Evolutionary conservation across 2,797 vertebrate species (phyloP), one percentile per base, ranked within the genome.

Genomic region (Dendrocincla fuliginosa): DNA sequence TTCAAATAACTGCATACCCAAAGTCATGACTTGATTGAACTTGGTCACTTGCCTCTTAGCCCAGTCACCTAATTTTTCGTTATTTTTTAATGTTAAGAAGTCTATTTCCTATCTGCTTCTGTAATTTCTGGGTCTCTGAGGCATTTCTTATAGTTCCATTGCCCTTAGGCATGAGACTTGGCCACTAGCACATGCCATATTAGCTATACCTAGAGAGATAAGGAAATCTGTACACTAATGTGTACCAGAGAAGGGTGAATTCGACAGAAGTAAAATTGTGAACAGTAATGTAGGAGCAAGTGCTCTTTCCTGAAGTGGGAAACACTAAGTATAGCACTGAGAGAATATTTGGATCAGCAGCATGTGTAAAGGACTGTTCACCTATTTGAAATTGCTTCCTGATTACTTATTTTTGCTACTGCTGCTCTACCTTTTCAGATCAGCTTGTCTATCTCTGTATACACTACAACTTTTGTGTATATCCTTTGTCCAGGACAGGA

Each of bases 91-190:
- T 32, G 32, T 82, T 90, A 33, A 61, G 39, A 55, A 32, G 50
- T 70, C 13, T 19, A 2, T 68, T 68, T 87, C 11, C 24, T 14
- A 23, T 79, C 49, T 84, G 19, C 39, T 74, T 84, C 6, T 84
- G 37, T 94, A 73, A 53, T 53, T 96, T 91, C 47, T 84, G 74
- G 4, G n/a, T 89, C 56, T 68, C 22, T 14, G 39, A 90, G 90
- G 32, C 20, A 69, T n/a, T 85, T 91, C 18, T 92, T 94, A 37
- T 10, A 71, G 33, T 69, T 71, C 42, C 16, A 5, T 24, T 90
- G 67, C 57, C 37, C 32, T 30, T 70, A 60, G 53, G 57, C n/a
- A 22, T 0, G 2, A 80, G 68, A 46, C 57, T 82, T 82, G 74
- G 39, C 44, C 24, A 27, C 30, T 57, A 84, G 49, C 32, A 16